phyloP scores from a whole-genome alignment of 1,140 invertebrate species.

The Monomorium pharaonis region DNA sequence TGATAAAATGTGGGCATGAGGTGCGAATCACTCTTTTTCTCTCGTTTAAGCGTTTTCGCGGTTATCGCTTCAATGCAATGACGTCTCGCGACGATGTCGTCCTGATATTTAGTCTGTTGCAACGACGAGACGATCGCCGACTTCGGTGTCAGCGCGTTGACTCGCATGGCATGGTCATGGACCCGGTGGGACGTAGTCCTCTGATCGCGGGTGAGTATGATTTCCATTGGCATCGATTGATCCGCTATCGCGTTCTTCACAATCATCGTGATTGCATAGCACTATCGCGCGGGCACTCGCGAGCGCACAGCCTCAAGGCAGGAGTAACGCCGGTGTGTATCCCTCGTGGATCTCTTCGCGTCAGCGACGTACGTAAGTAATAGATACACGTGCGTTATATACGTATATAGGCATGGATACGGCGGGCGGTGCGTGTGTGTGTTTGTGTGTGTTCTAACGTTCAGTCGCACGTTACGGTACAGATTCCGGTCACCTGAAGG shows the following conservation, averaged over 20 bases:
- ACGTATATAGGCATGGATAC: conserved; percentile 3
- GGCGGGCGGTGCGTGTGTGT: background rate
- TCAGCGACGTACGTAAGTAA: conserved; percentile 3
- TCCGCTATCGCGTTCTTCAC: conserved; percentile 56
- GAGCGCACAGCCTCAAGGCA: conserved; percentile 55
- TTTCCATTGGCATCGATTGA: conserved; percentile 73
- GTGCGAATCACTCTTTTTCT: conserved; percentile 61
- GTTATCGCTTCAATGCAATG: background rate
- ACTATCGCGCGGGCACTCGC: conserved; percentile 69
- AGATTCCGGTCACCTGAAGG: conserved; percentile 38
- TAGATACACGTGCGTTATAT: conserved; percentile 37
- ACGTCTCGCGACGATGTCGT: background rate
- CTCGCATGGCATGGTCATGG: conserved; percentile 44
- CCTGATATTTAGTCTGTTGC: background rate
- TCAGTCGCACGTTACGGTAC: background rate
- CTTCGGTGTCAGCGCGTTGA: background rate
- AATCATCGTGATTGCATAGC: conserved; percentile 71
- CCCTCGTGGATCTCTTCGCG: conserved; percentile 39
- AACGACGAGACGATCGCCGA: background rate
- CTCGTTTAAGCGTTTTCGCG: conserved; percentile 29
- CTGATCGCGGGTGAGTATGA: conserved; percentile 79
- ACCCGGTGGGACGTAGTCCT: conserved; percentile 81
- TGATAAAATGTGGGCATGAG: conserved; percentile 60
- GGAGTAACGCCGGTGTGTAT: conserved; percentile 35
- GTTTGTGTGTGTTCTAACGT: conserved; percentile 9